phyloP scores from a whole-genome alignment of 2,113 vertebrate species.

The Peucedramus taeniatus region DNA sequence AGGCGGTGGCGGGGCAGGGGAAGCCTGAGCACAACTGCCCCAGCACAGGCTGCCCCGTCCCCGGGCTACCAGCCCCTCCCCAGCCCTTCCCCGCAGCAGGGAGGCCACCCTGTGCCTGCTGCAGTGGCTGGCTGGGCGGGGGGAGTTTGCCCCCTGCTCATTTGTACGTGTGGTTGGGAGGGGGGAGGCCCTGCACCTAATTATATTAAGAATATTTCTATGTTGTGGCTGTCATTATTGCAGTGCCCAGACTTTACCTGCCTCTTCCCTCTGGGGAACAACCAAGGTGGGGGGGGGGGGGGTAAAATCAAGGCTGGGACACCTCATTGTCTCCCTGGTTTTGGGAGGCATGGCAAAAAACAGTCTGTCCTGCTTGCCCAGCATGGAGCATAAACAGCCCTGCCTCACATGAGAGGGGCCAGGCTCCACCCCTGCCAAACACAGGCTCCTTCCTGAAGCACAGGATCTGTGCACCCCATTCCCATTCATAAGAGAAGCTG shows the following conservation, averaged over 20 bases:
- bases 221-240: neutral
- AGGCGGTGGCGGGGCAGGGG: neutral
- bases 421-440: neutral
- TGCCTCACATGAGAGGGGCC: fast-evolving
- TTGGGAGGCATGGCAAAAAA: neutral
- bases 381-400: neutral
- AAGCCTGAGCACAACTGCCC: neutral
- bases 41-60: neutral
- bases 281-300: fast-evolving
- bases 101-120: neutral
- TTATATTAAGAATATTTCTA: constrained; percentile 72
- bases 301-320: neutral
- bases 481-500: neutral
- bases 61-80: neutral
- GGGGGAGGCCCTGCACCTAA: constrained; percentile 64
- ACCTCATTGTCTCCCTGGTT: neutral
- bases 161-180: constrained; percentile 51
- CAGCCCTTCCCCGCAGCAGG: fast-evolving
- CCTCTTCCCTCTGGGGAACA: neutral
- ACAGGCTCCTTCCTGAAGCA: fast-evolving
- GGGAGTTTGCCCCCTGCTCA: neutral
- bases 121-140: neutral
- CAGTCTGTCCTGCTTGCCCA: no score
- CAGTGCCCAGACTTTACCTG: neutral
- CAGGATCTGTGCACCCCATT: fast-evolving